These are phyloP conservation scores for Hirudinaria manillensis DNA, from an alignment of 2,888 invertebrate genomes.

Conservation along the genomic window DNA sequence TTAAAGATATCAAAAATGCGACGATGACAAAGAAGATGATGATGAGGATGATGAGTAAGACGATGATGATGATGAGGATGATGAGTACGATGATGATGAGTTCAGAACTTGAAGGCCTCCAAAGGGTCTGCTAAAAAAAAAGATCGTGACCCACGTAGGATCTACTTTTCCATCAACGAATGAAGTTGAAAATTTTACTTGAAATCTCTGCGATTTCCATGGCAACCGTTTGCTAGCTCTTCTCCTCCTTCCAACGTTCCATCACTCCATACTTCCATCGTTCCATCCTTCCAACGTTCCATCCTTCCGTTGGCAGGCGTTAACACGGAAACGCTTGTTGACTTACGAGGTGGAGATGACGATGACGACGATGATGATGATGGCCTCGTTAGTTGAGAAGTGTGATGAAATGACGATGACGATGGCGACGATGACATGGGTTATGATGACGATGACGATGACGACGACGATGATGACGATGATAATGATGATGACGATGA, in stretches of 20 bases:
- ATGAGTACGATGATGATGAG: background rate
- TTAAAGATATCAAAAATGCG: too few species aligned
- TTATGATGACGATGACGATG: background rate
- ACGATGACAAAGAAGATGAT: constrained; percentile 18
- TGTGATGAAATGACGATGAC: too few species aligned
- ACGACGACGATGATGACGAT: constrained; percentile 74
- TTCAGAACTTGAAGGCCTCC: too few species aligned
- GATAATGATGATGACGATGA: constrained; percentile 64
- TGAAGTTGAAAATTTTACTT: too few species aligned
- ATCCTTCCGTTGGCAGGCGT: background rate
- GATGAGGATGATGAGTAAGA: constrained; percentile 23
- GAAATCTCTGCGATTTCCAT: too few species aligned
- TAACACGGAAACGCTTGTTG: too few species aligned
- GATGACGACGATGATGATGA: constrained; percentile 15
- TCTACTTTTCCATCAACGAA: too few species aligned
- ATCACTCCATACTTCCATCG: background rate
- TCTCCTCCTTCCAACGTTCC: background rate
- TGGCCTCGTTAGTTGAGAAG: too few species aligned
- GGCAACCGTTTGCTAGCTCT: too few species aligned
- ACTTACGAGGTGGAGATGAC: constrained; percentile 22
- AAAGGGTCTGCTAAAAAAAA: too few species aligned
- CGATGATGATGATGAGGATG: constrained; percentile 13
- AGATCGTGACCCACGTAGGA: too few species aligned
- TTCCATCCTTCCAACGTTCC: background rate
- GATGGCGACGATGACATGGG: constrained; percentile 81